phyloP scores from a whole-genome alignment of 1,140 invertebrate genomes.

The Ceratina japonica region DNA sequence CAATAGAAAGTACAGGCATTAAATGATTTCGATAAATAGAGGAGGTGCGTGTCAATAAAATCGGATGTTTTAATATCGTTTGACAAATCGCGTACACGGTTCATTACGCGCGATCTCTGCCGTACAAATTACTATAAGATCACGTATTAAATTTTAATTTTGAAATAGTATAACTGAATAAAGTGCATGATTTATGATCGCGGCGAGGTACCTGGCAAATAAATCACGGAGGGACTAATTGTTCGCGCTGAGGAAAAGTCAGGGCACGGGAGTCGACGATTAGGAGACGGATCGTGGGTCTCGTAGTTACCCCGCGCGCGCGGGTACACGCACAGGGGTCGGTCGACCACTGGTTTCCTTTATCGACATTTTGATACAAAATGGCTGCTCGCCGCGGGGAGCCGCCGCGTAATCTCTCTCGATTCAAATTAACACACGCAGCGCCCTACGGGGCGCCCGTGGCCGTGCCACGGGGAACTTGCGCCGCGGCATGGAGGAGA shows the following conservation, averaged over 20 bases:
- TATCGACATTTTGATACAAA: constrained; percentile 80
- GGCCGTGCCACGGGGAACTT: constrained; percentile 56
- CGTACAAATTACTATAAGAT: too few species aligned
- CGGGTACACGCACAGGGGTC: constrained; percentile 38
- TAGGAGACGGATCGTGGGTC: constrained; percentile 43
- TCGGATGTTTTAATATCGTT: too few species aligned
- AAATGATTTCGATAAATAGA: too few species aligned
- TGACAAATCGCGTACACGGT: too few species aligned
- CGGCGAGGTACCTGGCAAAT: neutral
- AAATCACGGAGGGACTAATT: neutral
- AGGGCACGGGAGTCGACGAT: constrained; percentile 40
- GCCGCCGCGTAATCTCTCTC: constrained; percentile 79
- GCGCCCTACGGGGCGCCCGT: constrained; percentile 71
- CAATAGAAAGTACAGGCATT: neutral
- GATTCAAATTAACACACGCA: constrained; percentile 81
- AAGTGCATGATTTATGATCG: neutral
- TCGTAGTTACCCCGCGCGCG: constrained; percentile 22
- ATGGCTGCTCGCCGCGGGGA: constrained; percentile 78
- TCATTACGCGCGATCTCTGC: too few species aligned
- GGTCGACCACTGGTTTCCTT: constrained; percentile 71
- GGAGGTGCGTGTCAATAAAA: too few species aligned
- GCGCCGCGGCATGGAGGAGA: constrained; percentile 61
- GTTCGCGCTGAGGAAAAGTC: neutral
- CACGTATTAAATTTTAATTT: too few species aligned
- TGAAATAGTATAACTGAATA: too few species aligned